Percentiles rank a stretch among this genome's conserved stretches.
phyloP scores from a whole-genome alignment of 1,140 invertebrate genomes.

The Chrysomallon squamiferum region DNA sequence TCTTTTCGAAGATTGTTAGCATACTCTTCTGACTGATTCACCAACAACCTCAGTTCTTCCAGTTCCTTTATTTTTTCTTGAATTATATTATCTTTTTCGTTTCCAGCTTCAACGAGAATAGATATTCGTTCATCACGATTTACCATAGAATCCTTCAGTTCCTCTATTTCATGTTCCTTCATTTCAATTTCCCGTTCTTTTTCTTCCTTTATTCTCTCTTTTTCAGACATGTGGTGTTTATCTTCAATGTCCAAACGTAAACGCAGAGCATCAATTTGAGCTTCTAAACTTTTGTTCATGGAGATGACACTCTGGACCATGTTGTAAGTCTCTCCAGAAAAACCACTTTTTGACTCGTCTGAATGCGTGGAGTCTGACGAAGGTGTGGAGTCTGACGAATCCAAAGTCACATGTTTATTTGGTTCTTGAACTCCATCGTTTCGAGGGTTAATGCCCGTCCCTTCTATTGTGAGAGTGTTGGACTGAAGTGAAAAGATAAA shows the following conservation, averaged over 20 bases:
- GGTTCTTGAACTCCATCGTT: not conserved
- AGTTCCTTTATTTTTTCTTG: slow-evolving; percentile 42
- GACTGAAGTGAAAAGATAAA: not conserved
- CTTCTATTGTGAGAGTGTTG: slow-evolving; percentile 14
- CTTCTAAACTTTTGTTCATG: slow-evolving; percentile 35
- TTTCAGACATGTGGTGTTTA: slow-evolving; percentile 40
- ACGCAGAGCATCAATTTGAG: slow-evolving; percentile 44
- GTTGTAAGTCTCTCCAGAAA: slow-evolving; percentile 9
- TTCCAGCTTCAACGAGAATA: slow-evolving; percentile 22
- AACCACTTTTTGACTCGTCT: slow-evolving; percentile 19
- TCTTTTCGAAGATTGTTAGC: slow-evolving; percentile 40
- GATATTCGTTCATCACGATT: slow-evolving; percentile 42
- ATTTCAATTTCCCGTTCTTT: slow-evolving; percentile 32
- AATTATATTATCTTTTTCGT: slow-evolving; percentile 38
- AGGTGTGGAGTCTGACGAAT: slow-evolving; percentile 3
- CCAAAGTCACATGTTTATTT: not conserved
- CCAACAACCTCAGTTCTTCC: slow-evolving; percentile 36
- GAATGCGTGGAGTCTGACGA: slow-evolving; percentile 10
- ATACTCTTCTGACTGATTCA: slow-evolving; percentile 44
- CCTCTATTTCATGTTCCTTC: slow-evolving; percentile 44
- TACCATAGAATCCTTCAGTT: slow-evolving; percentile 39
- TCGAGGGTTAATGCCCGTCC: slow-evolving; percentile 19
- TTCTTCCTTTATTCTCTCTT: slow-evolving; percentile 30
- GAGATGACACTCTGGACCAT: slow-evolving; percentile 15
- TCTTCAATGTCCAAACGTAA: slow-evolving; percentile 41